Conservation (phyloP, 2,113 vertebrate species). For the Emydura subglobosa region DNA sequence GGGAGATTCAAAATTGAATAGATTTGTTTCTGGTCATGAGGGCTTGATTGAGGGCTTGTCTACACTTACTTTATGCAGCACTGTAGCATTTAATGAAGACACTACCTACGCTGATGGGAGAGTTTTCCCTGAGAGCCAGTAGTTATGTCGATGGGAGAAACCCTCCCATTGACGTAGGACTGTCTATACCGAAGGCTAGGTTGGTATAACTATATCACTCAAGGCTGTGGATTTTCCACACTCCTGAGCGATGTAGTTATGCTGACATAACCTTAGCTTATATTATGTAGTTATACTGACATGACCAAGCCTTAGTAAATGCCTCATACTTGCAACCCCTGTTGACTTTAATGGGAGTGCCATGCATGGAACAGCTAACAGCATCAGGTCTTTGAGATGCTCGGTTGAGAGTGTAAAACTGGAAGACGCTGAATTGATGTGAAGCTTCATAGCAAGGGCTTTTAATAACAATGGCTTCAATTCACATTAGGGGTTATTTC, state of each 20-base stretch:
- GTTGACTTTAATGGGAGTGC: not conserved
- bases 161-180: not conserved
- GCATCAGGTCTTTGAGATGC: not conserved
- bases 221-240: not conserved
- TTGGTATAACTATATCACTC: not conserved
- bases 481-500: not conserved
- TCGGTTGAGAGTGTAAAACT: not conserved
- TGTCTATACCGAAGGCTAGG: not conserved
- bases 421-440: not conserved
- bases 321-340: not conserved
- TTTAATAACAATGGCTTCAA: not conserved
- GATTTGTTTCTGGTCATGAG: not conserved
- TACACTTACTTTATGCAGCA: no score
- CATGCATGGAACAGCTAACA: not conserved
- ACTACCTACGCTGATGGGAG: not conserved
- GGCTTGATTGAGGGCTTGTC: not conserved
- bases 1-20: not conserved
- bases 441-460: not conserved
- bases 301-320: not conserved
- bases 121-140: not conserved
- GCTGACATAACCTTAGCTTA: not conserved
- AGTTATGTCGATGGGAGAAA: not conserved
- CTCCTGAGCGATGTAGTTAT: not conserved
- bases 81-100: not conserved
- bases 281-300: not conserved